Evolutionary conservation across 2,113 vertebrate species (phyloP).

Genomic region (Mormyrus lacerda): DNA sequence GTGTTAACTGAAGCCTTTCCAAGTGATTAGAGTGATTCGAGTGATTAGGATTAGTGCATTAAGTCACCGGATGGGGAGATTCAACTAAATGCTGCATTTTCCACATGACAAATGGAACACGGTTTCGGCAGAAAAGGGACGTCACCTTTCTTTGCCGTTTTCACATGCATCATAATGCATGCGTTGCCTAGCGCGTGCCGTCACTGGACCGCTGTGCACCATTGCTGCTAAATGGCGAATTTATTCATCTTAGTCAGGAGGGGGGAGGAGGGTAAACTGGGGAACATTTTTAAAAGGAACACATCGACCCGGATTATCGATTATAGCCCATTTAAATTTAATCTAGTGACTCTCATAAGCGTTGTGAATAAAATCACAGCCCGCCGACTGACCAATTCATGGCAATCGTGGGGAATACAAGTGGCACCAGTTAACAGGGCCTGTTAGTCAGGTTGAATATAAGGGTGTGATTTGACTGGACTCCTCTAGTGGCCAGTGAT

Average conservation of each 20-base stretch:
- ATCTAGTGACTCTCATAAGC: background rate
- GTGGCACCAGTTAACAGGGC: background rate
- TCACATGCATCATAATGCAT: background rate
- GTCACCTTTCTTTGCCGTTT: background rate
- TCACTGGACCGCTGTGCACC: background rate
- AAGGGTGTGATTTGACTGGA: background rate
- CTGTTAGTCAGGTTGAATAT: background rate
- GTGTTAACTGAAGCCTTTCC: background rate
- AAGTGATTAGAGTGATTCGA: background rate
- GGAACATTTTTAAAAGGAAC: background rate
- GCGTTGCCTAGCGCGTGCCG: background rate
- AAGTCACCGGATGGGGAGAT: background rate
- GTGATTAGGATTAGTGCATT: background rate
- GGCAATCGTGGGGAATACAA: background rate
- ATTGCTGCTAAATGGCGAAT: background rate
- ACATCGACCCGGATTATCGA: background rate
- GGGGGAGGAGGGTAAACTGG: background rate
- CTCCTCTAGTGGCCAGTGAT: background rate
- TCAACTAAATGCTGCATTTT: background rate
- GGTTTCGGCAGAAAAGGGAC: background rate
- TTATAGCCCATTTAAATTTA: background rate
- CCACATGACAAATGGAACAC: background rate
- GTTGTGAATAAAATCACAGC: background rate
- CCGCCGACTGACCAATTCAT: background rate
- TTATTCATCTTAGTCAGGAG: background rate